A percentile compares a stretch with the other conserved stretches of the same genome.
phyloP scores from a whole-genome alignment of 2,888 invertebrate genomes.

The Drosophila mimica region DNA sequence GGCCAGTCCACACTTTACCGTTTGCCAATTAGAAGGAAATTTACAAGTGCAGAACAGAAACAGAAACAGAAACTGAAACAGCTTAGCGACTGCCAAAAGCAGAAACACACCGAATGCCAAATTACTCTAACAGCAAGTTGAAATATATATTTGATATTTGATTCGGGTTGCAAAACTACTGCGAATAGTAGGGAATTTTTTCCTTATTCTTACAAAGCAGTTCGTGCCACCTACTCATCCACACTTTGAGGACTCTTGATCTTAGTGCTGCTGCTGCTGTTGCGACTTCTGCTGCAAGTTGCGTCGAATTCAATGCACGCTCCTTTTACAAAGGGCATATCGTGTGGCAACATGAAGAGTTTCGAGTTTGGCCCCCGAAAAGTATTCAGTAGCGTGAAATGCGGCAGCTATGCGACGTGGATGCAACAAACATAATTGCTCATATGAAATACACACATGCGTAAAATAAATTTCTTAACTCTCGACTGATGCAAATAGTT shows the following conservation, averaged over 20 bases:
- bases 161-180: background rate
- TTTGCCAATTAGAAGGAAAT: slow-evolving; percentile 74
- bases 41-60: slow-evolving; percentile 38
- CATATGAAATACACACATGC: slow-evolving; percentile 5
- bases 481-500: slow-evolving; percentile 57
- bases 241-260: background rate
- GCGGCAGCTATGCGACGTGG: slow-evolving; percentile 42
- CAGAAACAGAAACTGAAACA: slow-evolving; percentile 17
- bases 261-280: background rate
- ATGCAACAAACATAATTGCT: slow-evolving; percentile 49
- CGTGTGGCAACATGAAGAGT: slow-evolving; percentile 8
- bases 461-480: slow-evolving; percentile 55
- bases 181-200: background rate
- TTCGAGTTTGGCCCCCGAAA: slow-evolving; percentile 40
- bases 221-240: background rate
- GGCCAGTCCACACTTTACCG: slow-evolving; percentile 41
- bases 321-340: slow-evolving; percentile 12
- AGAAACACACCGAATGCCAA: slow-evolving; percentile 6
- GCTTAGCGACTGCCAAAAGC: slow-evolving; percentile 19
- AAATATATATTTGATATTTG: too few species aligned
- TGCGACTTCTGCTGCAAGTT: too few species aligned
- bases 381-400: slow-evolving; percentile 55
- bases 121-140: slow-evolving; percentile 9
- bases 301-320: slow-evolving; percentile 5
- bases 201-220: background rate